Conservation (phyloP, 2,113 vertebrate species). For the Psammodynastes pulverulentus region DNA sequence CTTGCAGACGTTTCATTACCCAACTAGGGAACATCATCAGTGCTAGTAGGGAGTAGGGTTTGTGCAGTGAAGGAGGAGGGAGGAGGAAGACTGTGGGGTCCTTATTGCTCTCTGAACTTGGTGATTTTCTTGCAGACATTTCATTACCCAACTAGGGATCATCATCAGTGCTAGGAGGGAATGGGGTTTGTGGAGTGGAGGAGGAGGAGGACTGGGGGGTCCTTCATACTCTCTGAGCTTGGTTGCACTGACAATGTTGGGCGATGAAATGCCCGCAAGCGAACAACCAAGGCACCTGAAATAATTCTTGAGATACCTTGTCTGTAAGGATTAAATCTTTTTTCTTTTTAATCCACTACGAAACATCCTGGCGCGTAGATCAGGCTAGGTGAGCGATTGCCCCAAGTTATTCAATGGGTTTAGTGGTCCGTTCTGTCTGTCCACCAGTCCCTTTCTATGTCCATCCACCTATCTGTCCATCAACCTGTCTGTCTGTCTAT, state of each 20-base stretch:
- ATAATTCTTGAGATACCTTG: neutral
- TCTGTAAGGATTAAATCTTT: neutral
- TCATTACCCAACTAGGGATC: too few species aligned
- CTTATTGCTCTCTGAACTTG: too few species aligned
- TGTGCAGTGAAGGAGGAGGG: too few species aligned
- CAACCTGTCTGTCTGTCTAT: neutral
- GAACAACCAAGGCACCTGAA: neutral
- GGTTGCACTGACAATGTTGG: neutral
- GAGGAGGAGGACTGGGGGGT: neutral
- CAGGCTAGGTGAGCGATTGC: neutral
- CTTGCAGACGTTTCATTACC: neutral
- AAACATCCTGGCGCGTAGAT: neutral
- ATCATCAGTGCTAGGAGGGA: too few species aligned
- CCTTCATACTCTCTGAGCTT: too few species aligned
- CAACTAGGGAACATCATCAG: too few species aligned
- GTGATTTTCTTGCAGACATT: too few species aligned
- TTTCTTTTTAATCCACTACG: neutral
- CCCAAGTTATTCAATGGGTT: neutral
- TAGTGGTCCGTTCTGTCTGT: rapidly evolving
- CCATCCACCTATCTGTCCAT: neutral
- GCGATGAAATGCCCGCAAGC: neutral
- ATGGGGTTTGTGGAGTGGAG: too few species aligned
- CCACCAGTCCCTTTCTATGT: neutral
- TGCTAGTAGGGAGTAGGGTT: too few species aligned
- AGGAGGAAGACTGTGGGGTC: too few species aligned